A percentile compares a stretch with the other conserved stretches of the same genome.
Evolutionary conservation across 2,113 vertebrate genomes (phyloP).

Genomic region (Strix aluco): DNA sequence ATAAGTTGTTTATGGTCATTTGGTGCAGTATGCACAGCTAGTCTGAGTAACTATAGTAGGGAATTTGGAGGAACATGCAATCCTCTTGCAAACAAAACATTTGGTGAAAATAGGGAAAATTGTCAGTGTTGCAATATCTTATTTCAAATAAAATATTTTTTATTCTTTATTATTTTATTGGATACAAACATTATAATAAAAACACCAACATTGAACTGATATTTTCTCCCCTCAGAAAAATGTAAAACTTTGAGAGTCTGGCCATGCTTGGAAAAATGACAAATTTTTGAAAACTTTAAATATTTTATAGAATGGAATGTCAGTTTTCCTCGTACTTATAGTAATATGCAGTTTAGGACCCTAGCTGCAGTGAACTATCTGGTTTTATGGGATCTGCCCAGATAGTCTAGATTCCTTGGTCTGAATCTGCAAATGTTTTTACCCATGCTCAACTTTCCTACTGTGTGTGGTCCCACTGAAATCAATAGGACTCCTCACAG

Average conservation of each 20-base stretch:
- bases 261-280: background rate
- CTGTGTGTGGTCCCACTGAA: constrained; percentile 48
- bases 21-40: background rate
- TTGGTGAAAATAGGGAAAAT: background rate
- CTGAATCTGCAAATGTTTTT: constrained; percentile 5
- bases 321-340: background rate
- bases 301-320: background rate
- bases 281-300: background rate
- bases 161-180: background rate
- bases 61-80: background rate
- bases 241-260: background rate
- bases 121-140: background rate
- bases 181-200: background rate
- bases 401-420: constrained; percentile 36
- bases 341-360: background rate
- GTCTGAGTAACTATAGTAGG: background rate
- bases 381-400: constrained; percentile 4
- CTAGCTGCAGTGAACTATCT: background rate
- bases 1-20: background rate
- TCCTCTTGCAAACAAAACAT: background rate
- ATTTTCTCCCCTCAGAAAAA: background rate
- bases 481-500: background rate
- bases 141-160: background rate
- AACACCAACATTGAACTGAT: background rate
- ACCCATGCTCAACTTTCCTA: constrained; percentile 4